These are phyloP conservation scores for Patella pellucida DNA, from an alignment of 2,888 invertebrate species.

Conservation along the genomic window DNA sequence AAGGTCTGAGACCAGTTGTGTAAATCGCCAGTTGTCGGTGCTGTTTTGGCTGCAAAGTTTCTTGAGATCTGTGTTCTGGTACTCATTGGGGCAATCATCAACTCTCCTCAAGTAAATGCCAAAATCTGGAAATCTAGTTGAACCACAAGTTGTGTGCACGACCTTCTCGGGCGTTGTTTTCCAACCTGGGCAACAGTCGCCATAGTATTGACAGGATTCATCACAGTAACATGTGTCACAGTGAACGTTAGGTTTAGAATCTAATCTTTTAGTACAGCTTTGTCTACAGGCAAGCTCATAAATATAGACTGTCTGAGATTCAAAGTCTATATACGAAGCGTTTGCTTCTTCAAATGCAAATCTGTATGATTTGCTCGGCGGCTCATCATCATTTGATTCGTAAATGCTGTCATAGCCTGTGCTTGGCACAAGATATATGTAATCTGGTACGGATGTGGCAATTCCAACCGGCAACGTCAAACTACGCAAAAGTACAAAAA, in stretches of 20 bases:
- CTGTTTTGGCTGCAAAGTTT: not conserved
- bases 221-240: slow-evolving; percentile 20
- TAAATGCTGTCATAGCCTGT: no score
- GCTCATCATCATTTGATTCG: no score
- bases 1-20: slow-evolving; percentile 19
- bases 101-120: not conserved
- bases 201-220: slow-evolving; percentile 11
- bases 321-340: not conserved
- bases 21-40: slow-evolving; percentile 15
- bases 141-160: not conserved
- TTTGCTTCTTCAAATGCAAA: not conserved
- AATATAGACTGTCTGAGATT: not conserved
- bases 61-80: not conserved
- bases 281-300: not conserved
- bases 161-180: not conserved
- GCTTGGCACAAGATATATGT: no score
- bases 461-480: no score
- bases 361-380: no score
- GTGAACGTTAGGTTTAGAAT: not conserved
- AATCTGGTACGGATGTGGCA: no score
- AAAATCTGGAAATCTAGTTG: not conserved
- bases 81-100: not conserved
- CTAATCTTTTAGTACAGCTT: not conserved
- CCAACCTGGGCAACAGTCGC: slow-evolving; percentile 27
- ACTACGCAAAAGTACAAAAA: no score